These are phyloP conservation scores for Bombyx mandarina DNA, from an alignment of 1,140 invertebrate species.

Conservation along the genomic window DNA sequence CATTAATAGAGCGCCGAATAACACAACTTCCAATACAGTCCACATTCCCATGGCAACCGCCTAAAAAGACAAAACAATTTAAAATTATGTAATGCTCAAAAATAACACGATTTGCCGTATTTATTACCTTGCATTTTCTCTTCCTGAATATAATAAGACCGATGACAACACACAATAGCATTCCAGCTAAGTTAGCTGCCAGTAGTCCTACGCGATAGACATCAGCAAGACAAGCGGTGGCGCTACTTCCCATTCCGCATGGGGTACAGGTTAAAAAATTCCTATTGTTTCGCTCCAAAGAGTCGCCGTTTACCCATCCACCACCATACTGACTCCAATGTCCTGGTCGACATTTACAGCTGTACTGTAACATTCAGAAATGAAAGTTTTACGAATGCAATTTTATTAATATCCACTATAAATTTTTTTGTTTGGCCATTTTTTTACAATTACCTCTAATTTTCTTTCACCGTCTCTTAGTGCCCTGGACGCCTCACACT, in stretches of 20 bases:
- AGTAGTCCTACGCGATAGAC: constrained; percentile 77
- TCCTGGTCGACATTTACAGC: constrained; percentile 44
- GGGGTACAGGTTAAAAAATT: constrained; percentile 31
- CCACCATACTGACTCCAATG: constrained; percentile 41
- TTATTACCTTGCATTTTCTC: constrained; percentile 81
- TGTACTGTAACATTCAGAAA: constrained; percentile 32
- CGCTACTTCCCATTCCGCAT: constrained; percentile 42
- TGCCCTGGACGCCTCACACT: constrained; percentile 40
- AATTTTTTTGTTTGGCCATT: neutral
- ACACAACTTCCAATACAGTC: constrained; percentile 89
- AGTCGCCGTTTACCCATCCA: constrained; percentile 30
- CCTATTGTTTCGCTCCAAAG: constrained; percentile 12
- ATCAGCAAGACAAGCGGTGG: constrained; percentile 62
- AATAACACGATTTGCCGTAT: too few species aligned
- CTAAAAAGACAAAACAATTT: constrained; percentile 56
- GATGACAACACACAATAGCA: constrained; percentile 79
- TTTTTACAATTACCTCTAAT: constrained; percentile 31
- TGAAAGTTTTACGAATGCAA: neutral
- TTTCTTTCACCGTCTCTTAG: constrained; percentile 21
- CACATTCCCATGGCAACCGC: constrained; percentile 89
- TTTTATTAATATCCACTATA: neutral
- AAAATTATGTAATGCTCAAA: neutral
- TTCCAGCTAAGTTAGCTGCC: constrained; percentile 80
- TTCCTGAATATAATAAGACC: constrained; percentile 80
- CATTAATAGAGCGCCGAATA: constrained; percentile 87